phyloP scores from a whole-genome alignment of 2,797 vertebrate species.

The Pangasius krempfi region DNA sequence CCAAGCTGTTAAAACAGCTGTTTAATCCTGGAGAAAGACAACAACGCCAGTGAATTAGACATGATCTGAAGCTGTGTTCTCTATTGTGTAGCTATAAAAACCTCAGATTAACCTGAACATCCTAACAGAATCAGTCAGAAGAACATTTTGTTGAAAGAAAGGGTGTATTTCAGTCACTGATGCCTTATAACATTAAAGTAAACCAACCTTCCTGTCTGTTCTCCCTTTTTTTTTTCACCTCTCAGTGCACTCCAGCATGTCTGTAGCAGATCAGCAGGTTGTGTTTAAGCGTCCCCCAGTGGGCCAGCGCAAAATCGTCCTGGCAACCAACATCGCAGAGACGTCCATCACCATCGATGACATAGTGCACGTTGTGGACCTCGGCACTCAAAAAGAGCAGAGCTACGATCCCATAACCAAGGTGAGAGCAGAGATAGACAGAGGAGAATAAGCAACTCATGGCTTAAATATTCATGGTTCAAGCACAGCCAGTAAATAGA shows the following conservation, averaged over 20 bases:
- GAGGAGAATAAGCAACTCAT: not conserved
- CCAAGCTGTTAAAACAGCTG: too few species aligned
- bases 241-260: slow-evolving; percentile 93
- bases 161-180: not conserved
- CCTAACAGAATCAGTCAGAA: not conserved
- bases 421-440: slow-evolving; percentile 66
- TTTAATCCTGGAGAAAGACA: too few species aligned
- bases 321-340: slow-evolving; percentile 95
- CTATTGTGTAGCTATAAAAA: not conserved
- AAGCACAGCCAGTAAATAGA: not conserved
- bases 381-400: slow-evolving; percentile 91
- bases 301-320: slow-evolving; percentile 87
- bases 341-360: slow-evolving; percentile 96
- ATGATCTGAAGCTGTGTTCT: too few species aligned
- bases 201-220: not conserved
- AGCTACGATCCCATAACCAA: slow-evolving; percentile 91
- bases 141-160: not conserved
- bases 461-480: not conserved
- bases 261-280: slow-evolving; percentile 90
- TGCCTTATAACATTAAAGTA: not conserved
- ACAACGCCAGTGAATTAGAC: not conserved
- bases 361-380: slow-evolving; percentile 93
- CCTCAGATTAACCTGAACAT: not conserved
- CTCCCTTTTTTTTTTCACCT: not conserved
- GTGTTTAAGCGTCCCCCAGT: slow-evolving; percentile 86